Percentiles rank a stretch among this genome's conserved stretches.
Conservation (phyloP, 1,140 invertebrate genomes). For the Dryas iulia region DNA sequence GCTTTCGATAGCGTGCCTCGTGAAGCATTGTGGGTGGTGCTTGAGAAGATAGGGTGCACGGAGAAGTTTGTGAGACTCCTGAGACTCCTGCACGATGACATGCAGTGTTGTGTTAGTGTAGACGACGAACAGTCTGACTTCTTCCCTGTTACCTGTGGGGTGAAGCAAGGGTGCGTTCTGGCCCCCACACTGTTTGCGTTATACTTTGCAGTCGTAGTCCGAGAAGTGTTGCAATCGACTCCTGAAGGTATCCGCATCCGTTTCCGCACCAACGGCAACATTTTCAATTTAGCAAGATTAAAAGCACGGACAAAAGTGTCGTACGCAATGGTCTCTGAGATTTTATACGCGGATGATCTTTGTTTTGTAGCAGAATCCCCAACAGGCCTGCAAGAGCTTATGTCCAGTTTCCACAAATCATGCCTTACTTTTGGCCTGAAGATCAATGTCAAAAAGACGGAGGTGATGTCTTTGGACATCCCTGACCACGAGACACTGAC, state of each 20-base stretch:
- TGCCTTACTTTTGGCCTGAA: constrained; percentile 33
- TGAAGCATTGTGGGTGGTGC: too few relatives aligned
- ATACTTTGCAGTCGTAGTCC: too few relatives aligned
- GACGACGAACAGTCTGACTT: constrained; percentile 26
- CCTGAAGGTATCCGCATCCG: constrained; percentile 28
- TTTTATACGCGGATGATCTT: constrained; percentile 33
- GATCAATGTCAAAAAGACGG: constrained; percentile 34
- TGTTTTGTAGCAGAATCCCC: constrained; percentile 32
- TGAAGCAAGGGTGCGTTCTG: constrained; percentile 9
- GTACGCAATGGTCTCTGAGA: constrained; percentile 15
- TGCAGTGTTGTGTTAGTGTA: constrained; percentile 29
- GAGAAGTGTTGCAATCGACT: too few relatives aligned
- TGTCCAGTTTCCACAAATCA: constrained; percentile 10
- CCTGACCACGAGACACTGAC: too few relatives aligned
- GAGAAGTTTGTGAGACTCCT: too few relatives aligned
- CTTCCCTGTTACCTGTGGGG: constrained; percentile 19
- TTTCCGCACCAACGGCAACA: constrained; percentile 16
- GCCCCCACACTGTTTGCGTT: constrained; percentile 1
- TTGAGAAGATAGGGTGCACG: too few relatives aligned
- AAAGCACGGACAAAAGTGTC: constrained; percentile 23
- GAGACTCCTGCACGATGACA: constrained; percentile 36
- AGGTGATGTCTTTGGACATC: constrained; percentile 36
- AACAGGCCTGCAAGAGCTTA: constrained; percentile 26
- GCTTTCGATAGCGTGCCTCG: too few relatives aligned
- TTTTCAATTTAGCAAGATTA: constrained; percentile 23